These are phyloP conservation scores for Numida meleagris DNA, from an alignment of 2,113 vertebrate species.

Conservation along the genomic window DNA sequence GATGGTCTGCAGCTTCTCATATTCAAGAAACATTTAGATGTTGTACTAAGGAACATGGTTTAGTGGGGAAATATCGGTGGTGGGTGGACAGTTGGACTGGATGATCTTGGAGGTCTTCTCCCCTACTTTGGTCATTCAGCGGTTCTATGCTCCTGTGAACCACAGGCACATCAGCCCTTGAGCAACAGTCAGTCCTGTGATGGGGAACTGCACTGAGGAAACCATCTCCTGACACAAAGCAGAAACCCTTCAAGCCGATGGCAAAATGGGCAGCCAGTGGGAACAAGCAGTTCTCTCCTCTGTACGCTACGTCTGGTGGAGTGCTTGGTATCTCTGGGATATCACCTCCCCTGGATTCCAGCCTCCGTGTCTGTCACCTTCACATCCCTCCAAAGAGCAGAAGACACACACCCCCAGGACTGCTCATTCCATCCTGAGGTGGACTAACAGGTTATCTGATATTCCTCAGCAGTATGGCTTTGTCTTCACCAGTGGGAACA, in stretches of 20 bases:
- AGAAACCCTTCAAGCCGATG: neutral
- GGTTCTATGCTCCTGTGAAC: neutral
- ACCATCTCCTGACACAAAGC: neutral
- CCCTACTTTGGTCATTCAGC: too few species aligned
- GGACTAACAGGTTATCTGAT: neutral
- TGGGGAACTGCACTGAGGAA: neutral
- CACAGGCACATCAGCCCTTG: neutral
- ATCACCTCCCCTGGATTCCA: neutral
- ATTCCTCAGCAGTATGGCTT: neutral
- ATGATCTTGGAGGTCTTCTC: too few species aligned
- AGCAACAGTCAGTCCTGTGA: neutral
- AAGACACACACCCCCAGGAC: neutral
- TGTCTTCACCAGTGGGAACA: neutral
- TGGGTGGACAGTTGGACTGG: too few species aligned
- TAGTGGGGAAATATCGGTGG: too few species aligned
- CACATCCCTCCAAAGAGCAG: neutral
- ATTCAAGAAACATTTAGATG: too few species aligned
- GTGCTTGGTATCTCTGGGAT: neutral
- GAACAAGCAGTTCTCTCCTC: neutral
- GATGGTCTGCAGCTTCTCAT: neutral
- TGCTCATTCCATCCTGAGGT: rapidly evolving
- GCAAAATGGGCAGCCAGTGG: neutral
- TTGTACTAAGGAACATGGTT: too few species aligned
- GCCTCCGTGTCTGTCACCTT: neutral
- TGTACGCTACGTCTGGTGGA: neutral